Base-by-base conservation (phyloP, 64 coral and sea anemone genomes). In the Montipora sp. region DNA sequence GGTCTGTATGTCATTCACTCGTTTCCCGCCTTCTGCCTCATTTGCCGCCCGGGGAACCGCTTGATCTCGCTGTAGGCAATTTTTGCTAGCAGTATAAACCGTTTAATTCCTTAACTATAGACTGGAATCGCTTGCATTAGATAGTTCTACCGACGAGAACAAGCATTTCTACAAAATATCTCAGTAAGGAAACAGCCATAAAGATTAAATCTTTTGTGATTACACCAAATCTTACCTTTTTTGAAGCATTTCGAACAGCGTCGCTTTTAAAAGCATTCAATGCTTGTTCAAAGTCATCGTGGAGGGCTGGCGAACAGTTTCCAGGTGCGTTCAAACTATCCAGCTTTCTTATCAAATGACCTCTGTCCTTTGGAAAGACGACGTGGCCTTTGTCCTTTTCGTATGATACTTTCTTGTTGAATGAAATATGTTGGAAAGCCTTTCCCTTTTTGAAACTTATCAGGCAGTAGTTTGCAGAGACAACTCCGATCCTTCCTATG, bases 401-500 rank as follows among this genome's bases (percentile, higher is more conserved):
- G 2, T 47, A 84, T 19, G 43, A 20, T 3, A 14, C 0, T 68
- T 84, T 84, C 5, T 69, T 46, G 43, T 70, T 61, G 43, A 84
- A 84, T 44, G 23, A 22, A 47, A 85, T 11, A 47, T 71, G 59
- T 3, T 85, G 82, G 18, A 71, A 85, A 70, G 82, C 61, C 49
- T 85, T 85, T 50, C 82, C 82, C 47, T 50, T 51, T 36, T 72
- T 85, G 61, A 70, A 71, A 18, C 61, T 85, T 71, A 85, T 71
- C 15, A 85, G 8, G 63, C 82, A 85, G 82, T 85, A 85, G 63
- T 85, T 85, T 46, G 65, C 19, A 9, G 82, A 85, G 44, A 13
- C 19, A 44, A 85, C 65, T 45, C 82, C 82, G 48, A 85, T 85
- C 49, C 5, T 16, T 1, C 18, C 7, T 4, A 85, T 71, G 44